Percentiles rank a stretch among this genome's conserved stretches.
phyloP scores from a whole-genome alignment of 2,113 vertebrate species.

The Puntigrus tetrazona region DNA sequence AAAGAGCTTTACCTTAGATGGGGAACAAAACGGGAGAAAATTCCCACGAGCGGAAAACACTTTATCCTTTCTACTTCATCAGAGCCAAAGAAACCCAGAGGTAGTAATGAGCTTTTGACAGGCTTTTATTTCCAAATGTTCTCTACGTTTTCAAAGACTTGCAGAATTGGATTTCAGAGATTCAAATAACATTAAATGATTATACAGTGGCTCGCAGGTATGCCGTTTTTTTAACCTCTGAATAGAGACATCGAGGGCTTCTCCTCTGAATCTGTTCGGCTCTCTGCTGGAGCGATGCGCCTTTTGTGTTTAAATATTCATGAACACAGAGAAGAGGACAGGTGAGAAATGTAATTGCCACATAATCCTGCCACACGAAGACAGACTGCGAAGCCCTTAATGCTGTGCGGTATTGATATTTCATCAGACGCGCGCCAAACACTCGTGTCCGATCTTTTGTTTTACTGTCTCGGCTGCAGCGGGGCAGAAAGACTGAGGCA shows the following conservation, averaged over 20 bases:
- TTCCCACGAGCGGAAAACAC: not conserved
- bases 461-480: slow-evolving; percentile 15
- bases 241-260: slow-evolving; percentile 8
- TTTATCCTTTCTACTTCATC: slow-evolving; percentile 49
- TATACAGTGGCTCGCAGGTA: slow-evolving; percentile 39
- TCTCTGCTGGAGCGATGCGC: not conserved
- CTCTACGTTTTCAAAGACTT: slow-evolving; percentile 40
- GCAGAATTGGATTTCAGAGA: slow-evolving; percentile 38
- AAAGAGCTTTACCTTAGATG: slow-evolving; percentile 12
- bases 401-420: slow-evolving; percentile 51
- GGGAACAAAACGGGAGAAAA: not conserved
- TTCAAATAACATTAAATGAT: slow-evolving; percentile 48
- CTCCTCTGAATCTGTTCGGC: slow-evolving; percentile 31
- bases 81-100: slow-evolving; percentile 18
- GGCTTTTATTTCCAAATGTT: slow-evolving; percentile 43
- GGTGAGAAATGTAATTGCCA: slow-evolving; percentile 59
- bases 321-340: slow-evolving; percentile 49
- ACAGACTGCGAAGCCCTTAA: slow-evolving; percentile 47
- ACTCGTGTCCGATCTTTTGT: slow-evolving; percentile 3
- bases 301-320: slow-evolving; percentile 58
- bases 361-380: slow-evolving; percentile 56
- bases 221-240: slow-evolving; percentile 47
- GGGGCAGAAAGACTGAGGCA: not conserved
- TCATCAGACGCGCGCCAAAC: slow-evolving; percentile 39
- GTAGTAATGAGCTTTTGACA: slow-evolving; percentile 39